Evolutionary conservation across 2,888 invertebrate species (phyloP).

Genomic region (Gibbula magus): DNA sequence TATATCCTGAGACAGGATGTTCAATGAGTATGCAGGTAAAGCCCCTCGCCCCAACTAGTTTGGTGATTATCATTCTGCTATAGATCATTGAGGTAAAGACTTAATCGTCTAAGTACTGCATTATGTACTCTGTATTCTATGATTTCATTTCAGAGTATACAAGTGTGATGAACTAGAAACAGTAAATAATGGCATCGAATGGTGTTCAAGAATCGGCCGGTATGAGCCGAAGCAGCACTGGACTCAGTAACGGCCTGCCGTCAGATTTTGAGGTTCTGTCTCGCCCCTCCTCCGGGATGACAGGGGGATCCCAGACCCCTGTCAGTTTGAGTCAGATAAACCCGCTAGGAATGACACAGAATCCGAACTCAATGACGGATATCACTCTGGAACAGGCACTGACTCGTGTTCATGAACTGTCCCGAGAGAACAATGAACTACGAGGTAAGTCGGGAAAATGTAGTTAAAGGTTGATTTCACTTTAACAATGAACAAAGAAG

Average conservation of each 20-base stretch:
- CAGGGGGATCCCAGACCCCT: conserved; percentile 19
- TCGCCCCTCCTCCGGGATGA: conserved; percentile 2
- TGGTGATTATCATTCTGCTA: too few relatives aligned
- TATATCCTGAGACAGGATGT: too few relatives aligned
- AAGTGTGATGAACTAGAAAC: background rate
- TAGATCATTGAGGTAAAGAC: too few relatives aligned
- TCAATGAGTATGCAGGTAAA: too few relatives aligned
- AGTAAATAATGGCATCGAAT: background rate
- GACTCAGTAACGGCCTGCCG: background rate
- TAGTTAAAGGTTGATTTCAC: background rate
- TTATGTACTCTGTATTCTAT: too few relatives aligned
- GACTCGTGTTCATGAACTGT: conserved; percentile 58
- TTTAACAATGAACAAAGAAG: too few relatives aligned
- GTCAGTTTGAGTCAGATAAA: conserved; percentile 24
- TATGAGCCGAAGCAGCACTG: background rate
- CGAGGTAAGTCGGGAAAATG: conserved; percentile 47
- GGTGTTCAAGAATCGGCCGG: background rate
- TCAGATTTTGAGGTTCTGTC: conserved; percentile 30
- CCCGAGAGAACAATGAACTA: conserved; percentile 58
- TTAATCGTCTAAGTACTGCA: too few relatives aligned
- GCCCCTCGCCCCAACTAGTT: too few relatives aligned
- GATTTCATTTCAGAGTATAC: too few relatives aligned
- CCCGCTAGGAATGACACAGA: background rate
- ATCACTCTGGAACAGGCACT: conserved; percentile 61
- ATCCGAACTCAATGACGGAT: conserved; percentile 52